Conservation (phyloP, 1,140 invertebrate species). For the Eubasilissa regina region DNA sequence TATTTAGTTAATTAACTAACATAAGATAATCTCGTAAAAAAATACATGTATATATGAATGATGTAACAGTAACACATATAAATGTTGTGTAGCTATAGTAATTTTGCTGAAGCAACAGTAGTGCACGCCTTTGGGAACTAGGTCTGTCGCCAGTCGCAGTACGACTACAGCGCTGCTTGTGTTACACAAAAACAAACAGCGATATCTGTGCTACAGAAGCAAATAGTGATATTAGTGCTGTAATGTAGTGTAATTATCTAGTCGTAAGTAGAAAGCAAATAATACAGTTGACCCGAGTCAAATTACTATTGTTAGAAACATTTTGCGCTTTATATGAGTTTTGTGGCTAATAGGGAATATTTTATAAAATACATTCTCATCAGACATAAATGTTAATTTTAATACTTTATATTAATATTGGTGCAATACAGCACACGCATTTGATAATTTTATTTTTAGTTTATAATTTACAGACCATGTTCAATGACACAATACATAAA, state of each 20-base stretch:
- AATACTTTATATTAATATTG: no score
- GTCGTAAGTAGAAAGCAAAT: slow-evolving; percentile 22
- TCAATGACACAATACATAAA: no score
- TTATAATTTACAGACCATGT: no score
- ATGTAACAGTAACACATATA: no score
- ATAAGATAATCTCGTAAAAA: no score
- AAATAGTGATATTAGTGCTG: background rate
- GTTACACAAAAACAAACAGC: background rate
- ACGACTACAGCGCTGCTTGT: background rate
- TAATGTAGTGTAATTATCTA: slow-evolving; percentile 32
- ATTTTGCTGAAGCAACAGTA: no score
- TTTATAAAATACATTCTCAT: background rate
- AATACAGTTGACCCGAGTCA: slow-evolving; percentile 19
- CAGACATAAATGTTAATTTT: background rate
- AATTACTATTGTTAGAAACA: slow-evolving; percentile 26
- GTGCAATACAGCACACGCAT: no score
- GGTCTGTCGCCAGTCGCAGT: background rate
- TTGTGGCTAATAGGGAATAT: background rate
- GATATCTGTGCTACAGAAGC: background rate
- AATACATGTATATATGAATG: no score
- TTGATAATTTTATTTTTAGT: no score
- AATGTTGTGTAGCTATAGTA: no score
- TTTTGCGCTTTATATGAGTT: background rate
- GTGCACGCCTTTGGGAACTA: no score
- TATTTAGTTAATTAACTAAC: no score